These are phyloP conservation scores for Pangasianodon hypophthalmus DNA, from an alignment of 2,113 vertebrate species.

Conservation along the genomic window DNA sequence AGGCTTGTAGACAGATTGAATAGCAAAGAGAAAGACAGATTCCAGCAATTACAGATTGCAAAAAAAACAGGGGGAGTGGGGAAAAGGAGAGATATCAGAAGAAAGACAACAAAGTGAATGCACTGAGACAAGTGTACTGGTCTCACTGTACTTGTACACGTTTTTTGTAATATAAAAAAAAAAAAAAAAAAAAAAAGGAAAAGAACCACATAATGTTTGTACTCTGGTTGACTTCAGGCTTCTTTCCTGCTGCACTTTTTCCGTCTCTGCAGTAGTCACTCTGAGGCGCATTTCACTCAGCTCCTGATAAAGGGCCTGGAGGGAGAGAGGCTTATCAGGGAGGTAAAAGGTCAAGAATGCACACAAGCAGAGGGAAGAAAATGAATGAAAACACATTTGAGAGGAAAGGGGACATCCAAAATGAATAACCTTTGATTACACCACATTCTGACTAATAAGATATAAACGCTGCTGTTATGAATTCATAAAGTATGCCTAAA, in stretches of 20 bases:
- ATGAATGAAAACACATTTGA: background rate
- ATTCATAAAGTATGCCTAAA: background rate
- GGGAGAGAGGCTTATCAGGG: constrained; percentile 13
- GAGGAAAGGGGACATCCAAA: background rate
- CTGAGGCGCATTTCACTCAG: constrained; percentile 84
- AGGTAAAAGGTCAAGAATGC: constrained; percentile 31
- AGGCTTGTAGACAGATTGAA: background rate
- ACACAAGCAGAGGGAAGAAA: background rate
- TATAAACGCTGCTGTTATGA: background rate
- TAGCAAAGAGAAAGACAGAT: background rate
- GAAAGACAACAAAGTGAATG: background rate
- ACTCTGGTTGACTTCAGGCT: constrained; percentile 88
- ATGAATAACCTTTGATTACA: background rate
- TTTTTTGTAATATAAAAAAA: background rate
- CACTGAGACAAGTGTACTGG: background rate
- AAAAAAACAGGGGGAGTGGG: background rate
- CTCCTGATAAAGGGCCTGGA: constrained; percentile 86
- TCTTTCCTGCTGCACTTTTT: constrained; percentile 87
- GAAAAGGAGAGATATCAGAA: background rate
- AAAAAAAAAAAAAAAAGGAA: background rate
- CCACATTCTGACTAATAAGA: background rate
- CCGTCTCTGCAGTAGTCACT: constrained; percentile 85
- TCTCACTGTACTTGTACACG: background rate
- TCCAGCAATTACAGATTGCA: background rate
- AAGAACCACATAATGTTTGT: constrained; percentile 62